These are phyloP conservation scores for Otocyon megalotis DNA, from an alignment of 2,113 vertebrate genomes.

Conservation along the genomic window DNA sequence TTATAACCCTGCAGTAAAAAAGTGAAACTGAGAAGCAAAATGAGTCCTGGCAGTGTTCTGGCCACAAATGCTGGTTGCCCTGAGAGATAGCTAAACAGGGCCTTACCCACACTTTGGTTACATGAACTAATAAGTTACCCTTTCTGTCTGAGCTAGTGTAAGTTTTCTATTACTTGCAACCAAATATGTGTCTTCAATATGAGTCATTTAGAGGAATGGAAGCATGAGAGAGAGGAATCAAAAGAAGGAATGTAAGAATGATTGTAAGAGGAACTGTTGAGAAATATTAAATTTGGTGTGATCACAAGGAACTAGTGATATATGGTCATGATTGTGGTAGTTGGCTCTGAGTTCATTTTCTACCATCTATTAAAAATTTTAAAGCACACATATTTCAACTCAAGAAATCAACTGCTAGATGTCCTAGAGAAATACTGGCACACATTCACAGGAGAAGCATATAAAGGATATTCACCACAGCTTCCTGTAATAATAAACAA, in stretches of 20 bases:
- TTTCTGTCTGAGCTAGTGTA: not conserved
- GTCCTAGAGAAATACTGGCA: not conserved
- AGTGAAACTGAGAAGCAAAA: not conserved
- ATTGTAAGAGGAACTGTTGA: not conserved
- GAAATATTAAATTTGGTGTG: not conserved
- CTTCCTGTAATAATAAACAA: not conserved
- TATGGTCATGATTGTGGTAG: not conserved
- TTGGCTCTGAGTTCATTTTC: not conserved
- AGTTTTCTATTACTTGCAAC: constrained; percentile 32
- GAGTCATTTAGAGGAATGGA: not conserved
- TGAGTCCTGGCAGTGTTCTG: not conserved
- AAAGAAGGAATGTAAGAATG: not conserved
- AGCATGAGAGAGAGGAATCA: not conserved
- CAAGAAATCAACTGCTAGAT: not conserved
- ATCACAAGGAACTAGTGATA: not conserved
- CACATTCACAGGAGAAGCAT: not conserved
- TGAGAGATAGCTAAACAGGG: not conserved
- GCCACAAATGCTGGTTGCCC: not conserved
- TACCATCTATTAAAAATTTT: not conserved
- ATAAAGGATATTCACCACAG: not conserved
- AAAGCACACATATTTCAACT: not conserved
- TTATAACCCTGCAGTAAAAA: not conserved
- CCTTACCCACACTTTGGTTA: not conserved
- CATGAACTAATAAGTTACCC: not conserved
- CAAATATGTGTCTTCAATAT: constrained; percentile 43